Conservation (phyloP, 1,140 invertebrate species). For the Eueides isabella region DNA sequence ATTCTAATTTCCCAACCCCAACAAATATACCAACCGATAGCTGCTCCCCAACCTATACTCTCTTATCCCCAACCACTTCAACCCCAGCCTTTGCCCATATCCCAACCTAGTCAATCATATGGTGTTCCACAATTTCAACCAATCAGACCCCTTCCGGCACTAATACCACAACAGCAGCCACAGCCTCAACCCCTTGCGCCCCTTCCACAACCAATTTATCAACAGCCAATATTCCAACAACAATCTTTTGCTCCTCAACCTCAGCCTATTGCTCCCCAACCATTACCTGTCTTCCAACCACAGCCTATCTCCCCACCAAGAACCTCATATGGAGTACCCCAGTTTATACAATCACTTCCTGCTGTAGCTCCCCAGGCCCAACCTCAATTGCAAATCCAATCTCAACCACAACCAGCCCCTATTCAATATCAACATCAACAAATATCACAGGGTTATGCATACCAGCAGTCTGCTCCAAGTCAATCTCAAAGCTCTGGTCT, state of each 20-base stretch:
- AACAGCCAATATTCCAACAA: constrained; percentile 40
- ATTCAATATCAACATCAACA: constrained; percentile 43
- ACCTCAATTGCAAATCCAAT: constrained; percentile 36
- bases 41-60: constrained; percentile 27
- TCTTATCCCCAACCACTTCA: constrained; percentile 34
- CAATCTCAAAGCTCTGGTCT: constrained; percentile 39
- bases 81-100: constrained; percentile 9
- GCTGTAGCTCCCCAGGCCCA: constrained; percentile 30
- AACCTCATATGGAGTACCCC: constrained; percentile 20
- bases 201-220: constrained; percentile 19
- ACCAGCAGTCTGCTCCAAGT: constrained; percentile 42
- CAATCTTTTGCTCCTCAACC: constrained; percentile 37
- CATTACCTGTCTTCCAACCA: constrained; percentile 27
- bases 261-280: constrained; percentile 18
- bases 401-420: constrained; percentile 31
- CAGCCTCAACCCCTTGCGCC: background rate
- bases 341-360: constrained; percentile 28
- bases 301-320: constrained; percentile 30
- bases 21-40: constrained; percentile 28
- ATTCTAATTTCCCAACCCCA: constrained; percentile 30
- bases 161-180: constrained; percentile 21
- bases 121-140: constrained; percentile 15
- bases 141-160: constrained; percentile 16
- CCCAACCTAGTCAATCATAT: constrained; percentile 26
- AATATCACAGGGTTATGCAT: constrained; percentile 46